Evolutionary conservation across 2,797 vertebrate genomes (phyloP), one percentile per base, ranked within the genome.

Genomic region (Decapterus maruadsi): DNA sequence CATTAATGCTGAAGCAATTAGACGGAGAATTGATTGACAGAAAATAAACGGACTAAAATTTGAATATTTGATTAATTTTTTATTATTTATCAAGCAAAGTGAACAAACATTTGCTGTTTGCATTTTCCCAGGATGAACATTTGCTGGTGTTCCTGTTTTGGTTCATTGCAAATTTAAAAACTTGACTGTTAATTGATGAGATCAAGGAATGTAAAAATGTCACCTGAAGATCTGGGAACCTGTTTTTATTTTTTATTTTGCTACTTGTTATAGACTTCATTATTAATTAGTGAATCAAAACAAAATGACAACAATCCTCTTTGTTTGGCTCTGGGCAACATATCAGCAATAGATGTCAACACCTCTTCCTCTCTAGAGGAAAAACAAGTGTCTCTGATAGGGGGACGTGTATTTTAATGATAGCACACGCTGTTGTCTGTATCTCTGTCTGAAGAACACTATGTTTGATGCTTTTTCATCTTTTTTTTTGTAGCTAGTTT

Each of bases 1-100:
- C 16, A 20, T 57, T 40, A 48, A 19, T n/a, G 4, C 38, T 65
- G 26, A 36, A 68, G 63, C 34, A 54, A 50, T 75, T n/a, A 61
- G 50, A 42, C 12, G 3, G 3, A 8, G 6, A 58, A 72, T 46
- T 61, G 13, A 78, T n/a, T 48, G 55, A 43, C 58, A 64, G 53
- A 75, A 55, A 42, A 51, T 3, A 26, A 34, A 63, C 53, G 7
- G 19, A 71, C 14, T 29, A 51, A 38, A 57, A n/a, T 29, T 2
- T 55, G 45, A 36, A 67, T 57, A 20, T 72, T 54, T 13, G 0
- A 53, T 66, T 43, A 50, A 31, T 43, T 0, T 11, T 11, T 40
- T 20, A 51, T 63, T 6, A 76, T 53, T 43, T 38, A 56, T 57
- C 29, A 62, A 51, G 17, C 6, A 12, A 54, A 48, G 31, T 0